Evolutionary conservation across 1,140 invertebrate genomes (phyloP).

Genomic region (Ceratosolen solmsi): DNA sequence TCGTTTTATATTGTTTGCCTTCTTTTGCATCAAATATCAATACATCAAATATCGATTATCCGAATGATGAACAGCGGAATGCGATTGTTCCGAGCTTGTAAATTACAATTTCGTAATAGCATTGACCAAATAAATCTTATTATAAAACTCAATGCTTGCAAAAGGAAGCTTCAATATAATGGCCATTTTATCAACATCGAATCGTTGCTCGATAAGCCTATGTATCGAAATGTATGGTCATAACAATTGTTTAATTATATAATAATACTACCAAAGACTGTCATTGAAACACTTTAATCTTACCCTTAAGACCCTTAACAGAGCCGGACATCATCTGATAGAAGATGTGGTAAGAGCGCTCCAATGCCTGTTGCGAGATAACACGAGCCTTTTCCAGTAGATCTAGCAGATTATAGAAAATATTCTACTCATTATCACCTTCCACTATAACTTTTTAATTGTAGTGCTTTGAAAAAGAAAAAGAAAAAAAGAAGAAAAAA

Average conservation of each 20-base stretch:
- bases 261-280: background rate
- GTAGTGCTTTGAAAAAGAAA: too few species aligned
- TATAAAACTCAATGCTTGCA: background rate
- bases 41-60: background rate
- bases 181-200: background rate
- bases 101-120: too few species aligned
- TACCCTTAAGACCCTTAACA: constrained; percentile 90
- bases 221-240: background rate
- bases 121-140: too few species aligned
- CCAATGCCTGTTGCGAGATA: constrained; percentile 97
- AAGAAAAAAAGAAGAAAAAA: too few species aligned
- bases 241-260: background rate
- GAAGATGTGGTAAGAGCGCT: constrained; percentile 99
- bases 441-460: too few species aligned
- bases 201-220: background rate
- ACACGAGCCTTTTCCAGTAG: constrained; percentile 99
- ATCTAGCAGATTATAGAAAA: constrained; percentile 78
- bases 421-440: background rate
- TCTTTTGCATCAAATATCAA: background rate
- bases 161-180: background rate
- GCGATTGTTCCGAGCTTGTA: too few species aligned
- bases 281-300: constrained; percentile 58
- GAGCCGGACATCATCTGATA: constrained; percentile 99
- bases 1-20: too few species aligned
- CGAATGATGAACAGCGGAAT: too few species aligned